Evolutionary conservation across 2,888 invertebrate species (phyloP), one percentile per base, ranked within the genome.

Genomic region (Acleris sparsana): DNA sequence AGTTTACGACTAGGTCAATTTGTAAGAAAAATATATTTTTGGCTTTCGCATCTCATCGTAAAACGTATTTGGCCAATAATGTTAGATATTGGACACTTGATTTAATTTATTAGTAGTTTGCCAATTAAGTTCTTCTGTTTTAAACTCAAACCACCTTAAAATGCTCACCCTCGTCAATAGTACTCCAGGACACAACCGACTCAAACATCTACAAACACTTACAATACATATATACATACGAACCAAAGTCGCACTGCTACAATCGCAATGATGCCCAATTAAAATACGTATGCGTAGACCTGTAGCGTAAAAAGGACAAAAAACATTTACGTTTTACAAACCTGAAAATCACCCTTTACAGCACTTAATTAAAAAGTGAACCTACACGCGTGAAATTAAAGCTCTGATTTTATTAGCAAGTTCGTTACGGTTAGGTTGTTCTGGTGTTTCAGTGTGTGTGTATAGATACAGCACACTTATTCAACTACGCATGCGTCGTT

Each of bases 401-500:
- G 75, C 68, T 18, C 53, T 72, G 66, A 77, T 71, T 75, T 44
- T 65, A 59, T 61, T 67, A 68, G 46, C 44, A 39, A 13, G 48
- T 20, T 53, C 1, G 0, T 25, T 60, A 62, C 68, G 69, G 74
- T 83, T 81, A 79, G 82, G 84, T 88, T 84, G 83, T 86, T 88
- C 87, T 84, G 84, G 83, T 83, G 83, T 84, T 84, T 83, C 85
- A 87, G 88, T 85, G 84, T 84, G 69, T 61, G 70, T 63, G 71
- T 76, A 74, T 77, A 72, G 72, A 71, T 69, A 73, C 65, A 60
- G 67, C 68, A 71, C 73, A 75, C 76, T 76, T 71, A 75, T 75
- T 69, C 68, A 56, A 74, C 60, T 55, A 77, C 90, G 91, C 91
- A 86, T 86, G 91, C 89, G 90, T 76, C 71, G 71, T 68, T 68